Evolutionary conservation across 2,888 invertebrate genomes (phyloP), one percentile per base, ranked within the genome.

Genomic region (Abscondita cerata): DNA sequence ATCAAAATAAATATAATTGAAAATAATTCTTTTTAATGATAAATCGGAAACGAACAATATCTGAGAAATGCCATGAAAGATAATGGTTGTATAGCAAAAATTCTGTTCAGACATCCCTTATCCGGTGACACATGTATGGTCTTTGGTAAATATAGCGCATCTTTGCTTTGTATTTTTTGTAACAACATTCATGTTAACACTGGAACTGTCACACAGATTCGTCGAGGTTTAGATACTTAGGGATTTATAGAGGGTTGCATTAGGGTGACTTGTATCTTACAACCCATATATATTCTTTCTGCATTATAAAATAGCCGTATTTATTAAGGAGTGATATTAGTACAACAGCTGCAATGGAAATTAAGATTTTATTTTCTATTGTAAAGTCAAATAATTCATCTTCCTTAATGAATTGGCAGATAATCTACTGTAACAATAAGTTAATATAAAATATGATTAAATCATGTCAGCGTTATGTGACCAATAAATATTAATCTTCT

Each of bases 101-200:
- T 60, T 68, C 69, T 69, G 69, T 55, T 65, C 46, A 59, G 69
- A 68, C 69, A 60, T 66, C 62, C 59, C 59, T 67, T 59, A 66
- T 63, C 62, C 62, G 47, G 60, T 65, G 71, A 76, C 75, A 76
- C 73, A 73, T 76, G 74, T 74, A 53, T 69, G 66, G 70, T 65
- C 66, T 70, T 68, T 65, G 68, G 71, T 70, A 75, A 73, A 75
- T 72, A 76, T 61, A 70, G 73, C 76, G 74, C 76, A 76, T 76
- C 77, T 73, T 76, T 72, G 69, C 76, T 73, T 77, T 77, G 76
- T 76, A 58, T 71, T 74, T 76, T 75, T 67, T 73, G 71, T 71
- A 68, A 69, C 71, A 70, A 73, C 73, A 73, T 73, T 73, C 67
- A 72, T 72, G 75, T 73, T 75, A 75, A 73, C 75, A 73, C 71